These are phyloP conservation scores for Eupithecia exiguata DNA, from an alignment of 2,888 invertebrate genomes.

Conservation along the genomic window DNA sequence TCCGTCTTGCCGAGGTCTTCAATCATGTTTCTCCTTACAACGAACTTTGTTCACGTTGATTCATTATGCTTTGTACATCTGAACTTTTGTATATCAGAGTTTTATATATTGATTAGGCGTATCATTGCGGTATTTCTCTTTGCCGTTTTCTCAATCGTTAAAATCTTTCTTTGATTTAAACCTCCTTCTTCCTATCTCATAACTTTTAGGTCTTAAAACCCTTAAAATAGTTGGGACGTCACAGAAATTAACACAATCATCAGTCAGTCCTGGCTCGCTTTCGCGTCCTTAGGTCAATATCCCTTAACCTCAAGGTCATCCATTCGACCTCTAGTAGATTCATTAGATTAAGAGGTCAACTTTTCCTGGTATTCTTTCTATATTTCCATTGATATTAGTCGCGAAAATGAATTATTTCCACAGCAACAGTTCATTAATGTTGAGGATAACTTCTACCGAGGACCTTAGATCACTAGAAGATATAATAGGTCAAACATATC, in stretches of 20 bases:
- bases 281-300: conserved; percentile 16
- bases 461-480: neutral
- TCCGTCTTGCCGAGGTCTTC: conserved; percentile 2
- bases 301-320: conserved; percentile 4
- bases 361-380: neutral
- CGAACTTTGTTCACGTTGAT: conserved; percentile 23
- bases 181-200: conserved; percentile 12
- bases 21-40: conserved; percentile 13
- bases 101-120: conserved; percentile 9
- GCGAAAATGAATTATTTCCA: neutral
- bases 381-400: too few relatives aligned
- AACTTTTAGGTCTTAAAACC: conserved; percentile 23
- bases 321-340: neutral
- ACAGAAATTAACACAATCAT: conserved; percentile 27
- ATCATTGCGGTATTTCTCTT: conserved; percentile 14
- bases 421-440: neutral
- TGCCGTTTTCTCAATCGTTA: conserved; percentile 8
- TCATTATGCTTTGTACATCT: conserved; percentile 7
- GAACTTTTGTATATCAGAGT: conserved; percentile 5
- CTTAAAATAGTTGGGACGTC: conserved; percentile 25
- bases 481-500: neutral
- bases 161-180: conserved; percentile 9
- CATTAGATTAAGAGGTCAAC: neutral
- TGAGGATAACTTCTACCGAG: neutral
- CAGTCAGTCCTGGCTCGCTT: conserved; percentile 12